Evolutionary conservation across 2,797 vertebrate genomes (phyloP), one percentile per base, ranked within the genome.

Genomic region (Enteromius paludinosus): DNA sequence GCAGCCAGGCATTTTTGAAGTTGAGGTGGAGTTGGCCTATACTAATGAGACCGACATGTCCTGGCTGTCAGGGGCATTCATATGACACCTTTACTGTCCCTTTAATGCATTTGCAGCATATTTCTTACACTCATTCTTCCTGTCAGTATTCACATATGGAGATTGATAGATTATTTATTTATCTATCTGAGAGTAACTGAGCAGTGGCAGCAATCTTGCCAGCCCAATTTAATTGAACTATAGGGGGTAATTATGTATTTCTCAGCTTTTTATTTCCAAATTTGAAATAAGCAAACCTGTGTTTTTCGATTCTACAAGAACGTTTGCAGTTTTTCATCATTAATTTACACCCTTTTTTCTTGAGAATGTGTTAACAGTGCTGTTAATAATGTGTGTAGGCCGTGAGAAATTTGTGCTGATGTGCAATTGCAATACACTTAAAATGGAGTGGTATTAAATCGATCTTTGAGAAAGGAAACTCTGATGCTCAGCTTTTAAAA

Each of bases 41-140:
- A 41, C 56, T 73, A 73, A 73, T 81, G 61, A 66, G 61, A 56
- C 35, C 38, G 69, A 64, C 38, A 64, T 74, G 61, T 74, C 45
- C 64, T 3, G 30, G n/a, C 70, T 74, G 71, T 54, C 47, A 75
- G 30, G 25, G 35, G 17, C 30, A 65, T 81, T 81, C 14, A n/a
- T 45, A 49, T 64, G 23, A 52, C 10, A 12, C 33, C 25, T 25
- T 25, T 18, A 28, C 56, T 49, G 8, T 64, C 18, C 17, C 2
- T 62, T 70, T 43, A 61, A 70, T 43, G 68, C 8, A 28, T 59
- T 35, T 28, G 12, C 35, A 10, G 38, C 43, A 28, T 38, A 28
- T 59, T 38, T 74, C 33, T 59, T 23, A 41, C 73, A n/a, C 25
- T 52, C 43, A 56, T n/a, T 15, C 5, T 6, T 38, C n/a, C 30